These are phyloP conservation scores for Aurelia sp. DNA, from an alignment of 30 jellyfish, hydroid and myxozoan species.

Conservation along the genomic window DNA sequence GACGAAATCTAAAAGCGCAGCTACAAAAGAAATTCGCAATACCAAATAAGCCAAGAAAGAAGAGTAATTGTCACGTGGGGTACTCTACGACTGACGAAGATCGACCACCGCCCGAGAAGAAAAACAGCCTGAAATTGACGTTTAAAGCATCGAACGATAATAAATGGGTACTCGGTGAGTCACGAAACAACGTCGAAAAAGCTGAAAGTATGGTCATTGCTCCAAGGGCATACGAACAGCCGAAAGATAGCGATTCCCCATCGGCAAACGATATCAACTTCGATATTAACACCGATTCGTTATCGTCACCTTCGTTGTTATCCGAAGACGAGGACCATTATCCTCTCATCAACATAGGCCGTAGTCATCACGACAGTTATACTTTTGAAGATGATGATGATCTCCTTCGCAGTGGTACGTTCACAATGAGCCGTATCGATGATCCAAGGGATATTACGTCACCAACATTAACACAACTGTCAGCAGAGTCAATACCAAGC, in stretches of 20 bases:
- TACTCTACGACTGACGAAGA: slow-evolving; percentile 5
- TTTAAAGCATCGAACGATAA: slow-evolving; percentile 17
- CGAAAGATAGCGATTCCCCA: slow-evolving; percentile 12
- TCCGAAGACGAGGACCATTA: slow-evolving; percentile 81
- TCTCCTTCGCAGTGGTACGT: slow-evolving; percentile 58
- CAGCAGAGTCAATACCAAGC: slow-evolving; percentile 38
- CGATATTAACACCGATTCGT: slow-evolving; percentile 71
- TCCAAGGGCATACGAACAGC: slow-evolving; percentile 30
- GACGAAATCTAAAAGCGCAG: slow-evolving; percentile 77
- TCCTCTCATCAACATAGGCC: slow-evolving; percentile 63
- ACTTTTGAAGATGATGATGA: slow-evolving; percentile 85
- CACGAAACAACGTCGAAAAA: slow-evolving; percentile 6
- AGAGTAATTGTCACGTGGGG: slow-evolving; percentile 52
- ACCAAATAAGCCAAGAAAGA: slow-evolving; percentile 69
- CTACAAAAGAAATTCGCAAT: slow-evolving; percentile 87
- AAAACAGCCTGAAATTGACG: slow-evolving; percentile 24
- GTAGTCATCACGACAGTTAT: slow-evolving; percentile 73
- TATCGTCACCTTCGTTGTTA: slow-evolving; percentile 76
- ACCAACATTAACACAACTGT: slow-evolving; percentile 84
- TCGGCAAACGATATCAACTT: slow-evolving; percentile 21
- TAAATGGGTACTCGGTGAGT: slow-evolving; percentile 29
- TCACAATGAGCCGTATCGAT: slow-evolving; percentile 29
- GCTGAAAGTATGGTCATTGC: slow-evolving; percentile 8
- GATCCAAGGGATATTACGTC: slow-evolving; percentile 76
- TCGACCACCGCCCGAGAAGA: slow-evolving; percentile 22